phyloP scores from a whole-genome alignment of 2,888 invertebrate genomes.

The Epirrita christyi region DNA sequence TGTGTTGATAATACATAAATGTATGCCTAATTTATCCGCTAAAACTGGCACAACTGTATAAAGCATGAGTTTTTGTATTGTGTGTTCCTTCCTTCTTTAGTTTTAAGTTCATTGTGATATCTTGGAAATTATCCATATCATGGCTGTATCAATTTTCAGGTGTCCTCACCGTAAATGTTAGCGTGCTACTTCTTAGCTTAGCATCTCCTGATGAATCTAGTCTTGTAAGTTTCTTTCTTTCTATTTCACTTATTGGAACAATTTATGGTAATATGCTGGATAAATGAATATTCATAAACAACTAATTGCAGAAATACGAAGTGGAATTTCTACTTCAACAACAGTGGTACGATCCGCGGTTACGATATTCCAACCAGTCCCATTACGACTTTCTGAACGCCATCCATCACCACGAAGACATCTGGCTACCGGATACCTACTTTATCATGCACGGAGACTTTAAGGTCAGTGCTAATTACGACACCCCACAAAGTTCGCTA shows the following conservation, averaged over 20 bases:
- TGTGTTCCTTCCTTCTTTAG: constrained; percentile 40
- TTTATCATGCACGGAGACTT: constrained; percentile 99
- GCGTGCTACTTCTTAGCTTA: constrained; percentile 96
- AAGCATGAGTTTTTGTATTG: constrained; percentile 53
- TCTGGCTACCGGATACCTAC: constrained; percentile 97
- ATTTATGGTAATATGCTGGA: constrained; percentile 1
- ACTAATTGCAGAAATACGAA: constrained; percentile 93
- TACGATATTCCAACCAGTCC: constrained; percentile 95
- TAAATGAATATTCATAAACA: constrained; percentile 4
- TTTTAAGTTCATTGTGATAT: constrained; percentile 45
- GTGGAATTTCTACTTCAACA: constrained; percentile 97
- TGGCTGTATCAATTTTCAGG: constrained; percentile 85
- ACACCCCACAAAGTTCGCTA: constrained; percentile 30
- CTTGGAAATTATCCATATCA: constrained; percentile 36
- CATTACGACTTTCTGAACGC: constrained; percentile 95
- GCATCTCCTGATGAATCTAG: constrained; percentile 98
- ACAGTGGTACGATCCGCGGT: constrained; percentile 96
- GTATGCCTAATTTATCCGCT: constrained; percentile 41
- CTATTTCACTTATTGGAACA: constrained; percentile 22
- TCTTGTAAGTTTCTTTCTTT: constrained; percentile 89
- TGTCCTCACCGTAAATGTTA: constrained; percentile 96
- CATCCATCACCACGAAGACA: constrained; percentile 95
- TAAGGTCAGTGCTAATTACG: constrained; percentile 80
- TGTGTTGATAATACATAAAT: constrained; percentile 13
- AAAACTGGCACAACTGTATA: constrained; percentile 47